Base-by-base conservation (phyloP, 2,888 invertebrate genomes). In the Terebella lapidaria region DNA sequence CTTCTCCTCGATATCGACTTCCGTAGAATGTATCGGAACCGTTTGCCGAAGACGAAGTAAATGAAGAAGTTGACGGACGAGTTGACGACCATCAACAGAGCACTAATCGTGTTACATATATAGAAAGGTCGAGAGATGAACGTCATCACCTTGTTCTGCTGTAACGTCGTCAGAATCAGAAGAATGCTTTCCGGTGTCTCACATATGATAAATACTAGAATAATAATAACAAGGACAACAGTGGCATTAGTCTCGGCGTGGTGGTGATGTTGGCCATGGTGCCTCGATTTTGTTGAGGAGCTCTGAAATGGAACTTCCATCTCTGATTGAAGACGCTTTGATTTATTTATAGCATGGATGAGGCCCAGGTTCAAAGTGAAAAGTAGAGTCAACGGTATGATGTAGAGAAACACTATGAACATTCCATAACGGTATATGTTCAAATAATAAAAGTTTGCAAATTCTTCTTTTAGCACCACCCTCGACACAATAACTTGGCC, bases 41-140 rank as follows among this genome's bases (percentile, higher is more conserved):
- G 47, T 22, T 58, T 55, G 2, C 68, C 68, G 35, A 68, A 67
- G 24, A 56, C 53, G 46, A 61, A 54, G 53, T 67, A 68, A 57
- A 68, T 62, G 57, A 67, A 30, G 55, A 68, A 68, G 57, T 68
- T 68, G 55, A 67, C 49, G n/a, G 65, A 62, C 4, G 63, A 65
- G 56, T 68, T 68, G 49, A 65, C n/a, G 22, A 65, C 60, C 63
- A 63, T 60, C 35, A 58, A 45, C 55, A 54, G 49, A 24, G 57
- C 60, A 26, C 60, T 60, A 26, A 58, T 24, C 15, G 47, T 51
- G 27, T n/a, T 27, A 22, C 10, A 46, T 29, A 22, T 18, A 47
- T 22, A 46, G 26, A 26, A 20, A 3, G 4, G n/a, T 2, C 46
- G 22, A 24, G 18, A 5, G 53, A 15, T 20, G 2, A 28, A 10